Conservation (phyloP, 2,797 vertebrate genomes). For the Leucoraja ocellata region DNA sequence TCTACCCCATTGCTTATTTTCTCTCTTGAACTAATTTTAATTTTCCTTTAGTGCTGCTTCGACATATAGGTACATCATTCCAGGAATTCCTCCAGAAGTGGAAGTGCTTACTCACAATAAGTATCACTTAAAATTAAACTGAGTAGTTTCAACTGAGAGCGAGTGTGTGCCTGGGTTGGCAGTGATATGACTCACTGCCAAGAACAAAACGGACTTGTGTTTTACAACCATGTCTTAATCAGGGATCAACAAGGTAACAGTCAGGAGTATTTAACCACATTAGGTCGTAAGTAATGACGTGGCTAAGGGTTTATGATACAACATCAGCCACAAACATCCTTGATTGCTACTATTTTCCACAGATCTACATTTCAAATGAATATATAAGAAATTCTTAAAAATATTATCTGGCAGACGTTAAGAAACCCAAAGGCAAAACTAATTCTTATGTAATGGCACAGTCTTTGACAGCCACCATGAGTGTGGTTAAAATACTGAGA, state of each 20-base stretch:
- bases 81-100: slow-evolving; percentile 23
- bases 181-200: slow-evolving; percentile 34
- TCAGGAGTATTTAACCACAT: not conserved
- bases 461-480: not conserved
- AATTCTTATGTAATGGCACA: not conserved
- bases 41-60: not conserved
- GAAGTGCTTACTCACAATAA: slow-evolving; percentile 35
- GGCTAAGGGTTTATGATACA: not conserved
- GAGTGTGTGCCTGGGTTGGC: not conserved
- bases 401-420: not conserved
- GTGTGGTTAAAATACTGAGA: not conserved
- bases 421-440: not conserved
- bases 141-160: not conserved
- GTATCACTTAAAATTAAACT: slow-evolving; percentile 24
- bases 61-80: not conserved
- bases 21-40: not conserved
- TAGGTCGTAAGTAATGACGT: slow-evolving; percentile 11
- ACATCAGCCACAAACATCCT: slow-evolving; percentile 23
- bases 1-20: not conserved
- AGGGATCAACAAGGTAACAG: slow-evolving; percentile 21
- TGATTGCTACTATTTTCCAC: slow-evolving; percentile 24
- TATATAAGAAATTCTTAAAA: slow-evolving; percentile 17
- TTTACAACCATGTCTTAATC: not conserved
- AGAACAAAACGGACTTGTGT: not conserved
- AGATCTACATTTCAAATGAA: not conserved